Base-by-base conservation (phyloP, 23 tunicate species). In the Ascidia mentula region DNA sequence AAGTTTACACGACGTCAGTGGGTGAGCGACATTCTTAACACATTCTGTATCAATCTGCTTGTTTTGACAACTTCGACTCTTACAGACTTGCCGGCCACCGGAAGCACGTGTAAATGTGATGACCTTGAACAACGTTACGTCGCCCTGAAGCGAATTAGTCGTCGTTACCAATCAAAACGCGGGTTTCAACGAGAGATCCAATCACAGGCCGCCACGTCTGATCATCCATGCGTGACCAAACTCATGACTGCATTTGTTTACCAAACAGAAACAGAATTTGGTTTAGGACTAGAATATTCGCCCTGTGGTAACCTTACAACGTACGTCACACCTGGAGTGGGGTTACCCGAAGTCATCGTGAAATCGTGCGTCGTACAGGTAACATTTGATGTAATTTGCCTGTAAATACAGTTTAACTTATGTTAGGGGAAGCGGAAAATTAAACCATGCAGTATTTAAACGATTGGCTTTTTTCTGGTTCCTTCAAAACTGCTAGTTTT, bases 161-260 rank as follows among this genome's bases (percentile, higher is more conserved):
- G 65, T 6, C 65, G 65, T 28, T 53, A 53, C 65, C 65, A 53
- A 53, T 53, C 65, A 9, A 53, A 53, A 53, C 65, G 65, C 65
- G 24, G 65, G 28, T 53, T 53, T 9, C 65, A 53, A 26, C 22
- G 65, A 9, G 65, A 53, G 65, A 53, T 53, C 65, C 65, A 53
- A 53, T 53, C 65, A 53, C 65, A 53, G 65, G 65, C 65, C 13
- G 65, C 22, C 65, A 28, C 65, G 65, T 53, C 65, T 20, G 24
- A 53, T 28, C 65, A 53, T 9, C 65, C 65, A 53, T 53, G 65
- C 65, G 65, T 53, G 65, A 53, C 65, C 65, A 53, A 53, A 53
- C 65, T 53, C 24, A 53, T 53, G 13, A 53, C 65, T 26, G 22
- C 65, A 9, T 53, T 53, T 53, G 65, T 53, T 53, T 53, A 53